Evolutionary conservation across 1,140 invertebrate genomes (phyloP), one percentile per base, ranked within the genome.

Genomic region (Archivesica marissinica): DNA sequence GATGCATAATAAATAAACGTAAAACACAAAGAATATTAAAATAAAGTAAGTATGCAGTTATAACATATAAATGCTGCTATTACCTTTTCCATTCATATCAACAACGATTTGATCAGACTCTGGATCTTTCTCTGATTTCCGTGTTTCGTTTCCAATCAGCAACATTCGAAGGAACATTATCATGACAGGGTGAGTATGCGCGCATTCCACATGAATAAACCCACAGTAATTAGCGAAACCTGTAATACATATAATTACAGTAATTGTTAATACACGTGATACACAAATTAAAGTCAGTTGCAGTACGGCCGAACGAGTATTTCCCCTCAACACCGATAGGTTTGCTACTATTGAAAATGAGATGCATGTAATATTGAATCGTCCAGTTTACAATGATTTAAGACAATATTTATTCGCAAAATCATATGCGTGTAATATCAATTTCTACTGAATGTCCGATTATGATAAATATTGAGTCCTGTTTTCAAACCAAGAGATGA

Each of bases 221-320:
- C 89, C 89, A 25, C 79, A 75, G 47, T 89, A 90, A 7, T 87
- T 88, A 1, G 66, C 64, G 72, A 89, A 90, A 66, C 89, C 89
- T 90, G 83, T 28, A 82, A 74, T n/a, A 77, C 80, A 70, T 54
- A 20, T 38, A 7, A n/a, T 20, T 9, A 59, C 3, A 28, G n/a
- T n/a, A n/a, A n/a, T n/a, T n/a, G n/a, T n/a, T n/a, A n/a, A n/a
- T n/a, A n/a, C n/a, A n/a, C n/a, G n/a, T n/a, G n/a, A n/a, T n/a
- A n/a, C n/a, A n/a, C n/a, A n/a, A n/a, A n/a, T n/a, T n/a, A n/a
- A n/a, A n/a, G n/a, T n/a, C n/a, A n/a, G n/a, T n/a, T n/a, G n/a
- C n/a, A n/a, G n/a, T n/a, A n/a, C n/a, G n/a, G n/a, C n/a, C n/a
- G n/a, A n/a, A n/a, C n/a, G n/a, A n/a, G n/a, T n/a, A n/a, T n/a